These are phyloP conservation scores for Conger conger DNA, from an alignment of 2,113 vertebrate species.

Conservation along the genomic window DNA sequence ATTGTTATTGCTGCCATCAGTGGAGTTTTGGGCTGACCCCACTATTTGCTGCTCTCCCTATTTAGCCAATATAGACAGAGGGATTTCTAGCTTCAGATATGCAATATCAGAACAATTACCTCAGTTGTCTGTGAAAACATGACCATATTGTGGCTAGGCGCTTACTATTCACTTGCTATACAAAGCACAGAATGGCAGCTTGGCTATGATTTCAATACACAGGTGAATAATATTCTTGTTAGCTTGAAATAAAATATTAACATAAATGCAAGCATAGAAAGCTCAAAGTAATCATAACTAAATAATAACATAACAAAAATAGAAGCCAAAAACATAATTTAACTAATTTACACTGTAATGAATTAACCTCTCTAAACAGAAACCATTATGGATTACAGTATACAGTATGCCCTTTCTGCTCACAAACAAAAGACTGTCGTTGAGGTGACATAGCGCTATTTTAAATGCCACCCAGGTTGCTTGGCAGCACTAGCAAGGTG, in stretches of 20 bases:
- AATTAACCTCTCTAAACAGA: background rate
- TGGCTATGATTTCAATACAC: background rate
- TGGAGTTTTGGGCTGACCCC: background rate
- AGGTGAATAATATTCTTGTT: background rate
- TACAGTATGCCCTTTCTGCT: no score
- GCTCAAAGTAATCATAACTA: background rate
- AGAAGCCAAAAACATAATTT: background rate
- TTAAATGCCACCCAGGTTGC: background rate
- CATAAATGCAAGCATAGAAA: background rate
- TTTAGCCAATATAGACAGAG: background rate
- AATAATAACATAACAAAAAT: no score
- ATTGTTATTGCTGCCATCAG: background rate
- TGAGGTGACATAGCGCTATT: background rate
- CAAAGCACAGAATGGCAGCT: background rate
- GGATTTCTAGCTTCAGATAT: background rate
- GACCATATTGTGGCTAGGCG: background rate
- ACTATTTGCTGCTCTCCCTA: background rate
- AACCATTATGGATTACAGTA: background rate
- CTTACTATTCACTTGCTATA: background rate
- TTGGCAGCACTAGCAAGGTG: background rate
- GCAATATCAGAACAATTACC: background rate
- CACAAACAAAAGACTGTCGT: background rate
- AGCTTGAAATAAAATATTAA: background rate
- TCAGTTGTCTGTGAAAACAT: background rate
- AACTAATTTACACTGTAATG: background rate